These are phyloP conservation scores for Seira sanloemensis DNA, from an alignment of 2,888 invertebrate species.

Conservation along the genomic window DNA sequence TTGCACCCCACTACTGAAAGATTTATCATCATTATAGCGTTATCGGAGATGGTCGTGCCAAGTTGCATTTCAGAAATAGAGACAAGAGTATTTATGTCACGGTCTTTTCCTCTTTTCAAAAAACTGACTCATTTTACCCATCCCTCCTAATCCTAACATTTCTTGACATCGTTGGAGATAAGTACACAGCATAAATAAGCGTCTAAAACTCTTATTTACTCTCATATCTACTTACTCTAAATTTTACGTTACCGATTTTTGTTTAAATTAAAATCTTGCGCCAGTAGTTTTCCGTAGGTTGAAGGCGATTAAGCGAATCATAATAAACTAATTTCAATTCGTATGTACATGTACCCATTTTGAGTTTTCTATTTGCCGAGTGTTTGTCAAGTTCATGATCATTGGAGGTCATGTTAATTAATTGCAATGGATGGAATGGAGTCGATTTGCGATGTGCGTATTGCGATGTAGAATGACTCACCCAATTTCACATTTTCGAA, in stretches of 20 bases:
- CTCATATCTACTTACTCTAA: too few species aligned
- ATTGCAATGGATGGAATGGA: neutral
- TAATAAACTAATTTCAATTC: too few species aligned
- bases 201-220: too few species aligned
- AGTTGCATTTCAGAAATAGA: slow-evolving; percentile 29
- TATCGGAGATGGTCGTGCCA: neutral
- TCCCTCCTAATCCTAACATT: neutral
- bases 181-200: too few species aligned
- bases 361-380: neutral
- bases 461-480: neutral
- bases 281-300: neutral
- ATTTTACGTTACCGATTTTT: neutral
- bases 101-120: slow-evolving; percentile 35
- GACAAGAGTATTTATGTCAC: slow-evolving; percentile 52
- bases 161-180: too few species aligned
- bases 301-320: too few species aligned
- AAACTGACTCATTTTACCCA: slow-evolving; percentile 8
- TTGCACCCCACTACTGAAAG: too few species aligned
- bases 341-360: too few species aligned
- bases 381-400: slow-evolving; percentile 8
- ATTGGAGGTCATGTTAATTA: neutral
- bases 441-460: neutral
- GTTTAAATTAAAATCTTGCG: neutral
- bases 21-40: slow-evolving; percentile 14
- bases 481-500: neutral